These are phyloP conservation scores for Mythimna loreyi DNA, from an alignment of 2,888 invertebrate genomes.

Conservation along the genomic window DNA sequence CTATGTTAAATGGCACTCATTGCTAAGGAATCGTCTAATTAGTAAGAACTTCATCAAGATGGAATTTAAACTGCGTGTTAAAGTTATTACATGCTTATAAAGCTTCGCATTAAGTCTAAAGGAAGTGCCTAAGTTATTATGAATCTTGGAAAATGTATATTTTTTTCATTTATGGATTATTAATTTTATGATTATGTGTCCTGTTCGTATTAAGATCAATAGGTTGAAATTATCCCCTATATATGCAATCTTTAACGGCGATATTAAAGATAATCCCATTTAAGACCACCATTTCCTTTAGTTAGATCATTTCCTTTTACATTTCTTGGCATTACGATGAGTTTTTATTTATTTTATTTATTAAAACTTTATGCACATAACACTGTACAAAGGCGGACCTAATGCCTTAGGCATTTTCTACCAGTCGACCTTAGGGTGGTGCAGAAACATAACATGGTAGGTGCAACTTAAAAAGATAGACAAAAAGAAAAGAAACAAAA, in stretches of 20 bases:
- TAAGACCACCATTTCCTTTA: not conserved
- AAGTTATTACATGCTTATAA: slow-evolving; percentile 3
- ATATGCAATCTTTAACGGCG: not conserved
- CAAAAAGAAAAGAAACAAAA: too few species aligned
- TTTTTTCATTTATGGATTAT: slow-evolving; percentile 13
- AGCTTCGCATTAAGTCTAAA: not conserved
- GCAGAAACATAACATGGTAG: too few species aligned
- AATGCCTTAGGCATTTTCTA: too few species aligned
- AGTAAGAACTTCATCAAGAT: not conserved
- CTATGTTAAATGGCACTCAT: not conserved
- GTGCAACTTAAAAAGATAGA: too few species aligned
- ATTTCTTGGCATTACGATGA: not conserved
- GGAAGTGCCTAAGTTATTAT: slow-evolving; percentile 33
- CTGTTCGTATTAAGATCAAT: not conserved
- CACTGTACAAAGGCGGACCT: too few species aligned
- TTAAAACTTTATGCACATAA: too few species aligned
- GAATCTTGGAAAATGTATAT: not conserved
- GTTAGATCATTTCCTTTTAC: not conserved
- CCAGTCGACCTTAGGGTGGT: too few species aligned
- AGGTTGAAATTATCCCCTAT: not conserved
- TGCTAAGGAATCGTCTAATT: slow-evolving; percentile 19
- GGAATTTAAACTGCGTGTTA: slow-evolving; percentile 15
- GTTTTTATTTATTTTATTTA: too few species aligned
- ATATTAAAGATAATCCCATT: not conserved
- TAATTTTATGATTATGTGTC: not conserved